Conservation (phyloP, 1,140 invertebrate genomes). For the Drosophila yakuba region DNA sequence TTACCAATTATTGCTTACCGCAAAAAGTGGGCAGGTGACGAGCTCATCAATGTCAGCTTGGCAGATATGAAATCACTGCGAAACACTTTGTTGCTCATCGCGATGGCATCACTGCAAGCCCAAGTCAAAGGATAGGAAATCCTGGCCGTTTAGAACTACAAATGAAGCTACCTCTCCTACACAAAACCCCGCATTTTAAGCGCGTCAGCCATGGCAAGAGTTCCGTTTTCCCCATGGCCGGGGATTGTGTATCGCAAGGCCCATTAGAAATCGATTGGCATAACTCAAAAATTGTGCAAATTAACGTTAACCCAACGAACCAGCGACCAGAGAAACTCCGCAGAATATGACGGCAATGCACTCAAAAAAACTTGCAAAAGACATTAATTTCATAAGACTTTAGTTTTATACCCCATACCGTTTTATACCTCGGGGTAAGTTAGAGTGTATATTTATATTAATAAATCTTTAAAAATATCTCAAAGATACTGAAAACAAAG, state of each 20-base stretch:
- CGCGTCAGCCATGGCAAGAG: background rate
- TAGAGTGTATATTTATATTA: no score
- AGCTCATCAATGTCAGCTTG: background rate
- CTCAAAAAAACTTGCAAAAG: background rate
- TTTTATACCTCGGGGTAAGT: no score
- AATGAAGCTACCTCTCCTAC: background rate
- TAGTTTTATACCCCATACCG: no score
- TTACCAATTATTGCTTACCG: background rate
- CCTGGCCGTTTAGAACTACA: background rate
- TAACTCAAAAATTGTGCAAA: slow-evolving; percentile 9
- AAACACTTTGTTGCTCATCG: background rate
- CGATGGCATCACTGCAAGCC: background rate
- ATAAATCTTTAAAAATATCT: no score
- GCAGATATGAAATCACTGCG: background rate
- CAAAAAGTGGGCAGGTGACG: background rate
- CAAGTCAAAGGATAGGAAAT: background rate
- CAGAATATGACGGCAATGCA: background rate
- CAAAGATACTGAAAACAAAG: no score
- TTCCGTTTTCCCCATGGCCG: background rate
- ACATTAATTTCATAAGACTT: background rate
- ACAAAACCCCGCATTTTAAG: background rate
- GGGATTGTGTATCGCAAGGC: background rate
- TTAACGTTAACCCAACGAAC: background rate
- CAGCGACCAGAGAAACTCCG: background rate
- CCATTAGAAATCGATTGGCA: slow-evolving; percentile 6